phyloP scores from a whole-genome alignment of 2,113 vertebrate genomes.

The Cyprinus carpio region DNA sequence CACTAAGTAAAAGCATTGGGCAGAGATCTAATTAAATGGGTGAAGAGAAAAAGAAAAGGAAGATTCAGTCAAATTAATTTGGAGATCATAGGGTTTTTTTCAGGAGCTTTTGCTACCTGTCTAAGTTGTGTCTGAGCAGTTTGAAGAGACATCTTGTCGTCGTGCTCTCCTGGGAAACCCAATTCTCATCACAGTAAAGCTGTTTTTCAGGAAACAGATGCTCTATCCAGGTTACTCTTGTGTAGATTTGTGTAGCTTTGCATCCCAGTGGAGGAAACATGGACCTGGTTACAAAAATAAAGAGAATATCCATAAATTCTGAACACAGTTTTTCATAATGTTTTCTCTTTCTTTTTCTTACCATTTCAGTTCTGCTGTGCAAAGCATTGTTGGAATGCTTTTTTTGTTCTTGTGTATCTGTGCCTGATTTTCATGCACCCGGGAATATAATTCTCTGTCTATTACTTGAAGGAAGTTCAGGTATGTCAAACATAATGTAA shows the following conservation, averaged over 20 bases:
- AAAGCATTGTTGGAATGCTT: not conserved
- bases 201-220: not conserved
- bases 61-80: not conserved
- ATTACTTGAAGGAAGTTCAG: not conserved
- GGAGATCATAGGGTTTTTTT: not conserved
- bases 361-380: not conserved
- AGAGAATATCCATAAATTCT: conserved; percentile 13
- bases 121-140: not conserved
- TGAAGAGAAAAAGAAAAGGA: not conserved
- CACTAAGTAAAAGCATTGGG: not conserved
- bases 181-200: conserved; percentile 24
- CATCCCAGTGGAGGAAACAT: conserved; percentile 5
- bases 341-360: not conserved
- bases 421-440: not conserved
- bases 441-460: not conserved
- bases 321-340: not conserved
- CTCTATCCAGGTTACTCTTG: conserved; percentile 11
- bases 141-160: not conserved
- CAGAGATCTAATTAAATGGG: not conserved
- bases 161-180: not conserved
- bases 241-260: not conserved
- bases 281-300: not conserved
- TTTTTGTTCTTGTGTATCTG: not conserved
- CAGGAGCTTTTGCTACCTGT: not conserved
- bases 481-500: not conserved